These are phyloP conservation scores for Ageneiosus marmoratus DNA, from an alignment of 2,113 vertebrate species.

Conservation along the genomic window DNA sequence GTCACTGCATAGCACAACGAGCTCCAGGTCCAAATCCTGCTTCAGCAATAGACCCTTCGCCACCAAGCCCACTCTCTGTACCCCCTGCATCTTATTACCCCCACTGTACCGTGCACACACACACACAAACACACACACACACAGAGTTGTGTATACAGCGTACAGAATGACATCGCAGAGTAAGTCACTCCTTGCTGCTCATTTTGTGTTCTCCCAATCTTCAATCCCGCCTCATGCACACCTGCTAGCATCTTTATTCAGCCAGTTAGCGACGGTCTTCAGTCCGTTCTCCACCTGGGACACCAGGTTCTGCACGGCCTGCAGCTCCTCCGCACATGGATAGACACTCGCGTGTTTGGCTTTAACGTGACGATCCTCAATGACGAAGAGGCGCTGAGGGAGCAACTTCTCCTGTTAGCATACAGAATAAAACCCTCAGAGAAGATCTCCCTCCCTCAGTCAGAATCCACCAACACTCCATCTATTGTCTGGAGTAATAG, in stretches of 20 bases:
- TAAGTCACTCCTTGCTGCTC: not conserved
- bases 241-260: slow-evolving; percentile 81
- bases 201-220: not conserved
- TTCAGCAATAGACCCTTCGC: slow-evolving; percentile 93
- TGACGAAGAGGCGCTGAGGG: slow-evolving; percentile 81
- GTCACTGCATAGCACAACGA: slow-evolving; percentile 88
- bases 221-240: slow-evolving; percentile 63
- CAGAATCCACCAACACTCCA: not conserved
- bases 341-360: slow-evolving; percentile 95
- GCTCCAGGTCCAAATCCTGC: slow-evolving; percentile 88
- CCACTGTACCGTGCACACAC: not conserved
- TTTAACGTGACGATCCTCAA: slow-evolving; percentile 93
- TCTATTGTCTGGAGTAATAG: not conserved
- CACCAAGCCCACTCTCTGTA: slow-evolving; percentile 92
- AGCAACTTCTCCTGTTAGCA: slow-evolving; percentile 59
- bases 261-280: slow-evolving; percentile 88
- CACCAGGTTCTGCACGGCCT: slow-evolving; percentile 92
- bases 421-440: not conserved
- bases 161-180: not conserved
- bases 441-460: not conserved
- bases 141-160: not conserved
- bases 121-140: not conserved
- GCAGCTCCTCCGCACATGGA: slow-evolving; percentile 88
- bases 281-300: slow-evolving; percentile 89
- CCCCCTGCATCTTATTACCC: slow-evolving; percentile 81